Evolutionary conservation across 2,797 vertebrate species (phyloP).

Genomic region (Coccyzus lansbergi): DNA sequence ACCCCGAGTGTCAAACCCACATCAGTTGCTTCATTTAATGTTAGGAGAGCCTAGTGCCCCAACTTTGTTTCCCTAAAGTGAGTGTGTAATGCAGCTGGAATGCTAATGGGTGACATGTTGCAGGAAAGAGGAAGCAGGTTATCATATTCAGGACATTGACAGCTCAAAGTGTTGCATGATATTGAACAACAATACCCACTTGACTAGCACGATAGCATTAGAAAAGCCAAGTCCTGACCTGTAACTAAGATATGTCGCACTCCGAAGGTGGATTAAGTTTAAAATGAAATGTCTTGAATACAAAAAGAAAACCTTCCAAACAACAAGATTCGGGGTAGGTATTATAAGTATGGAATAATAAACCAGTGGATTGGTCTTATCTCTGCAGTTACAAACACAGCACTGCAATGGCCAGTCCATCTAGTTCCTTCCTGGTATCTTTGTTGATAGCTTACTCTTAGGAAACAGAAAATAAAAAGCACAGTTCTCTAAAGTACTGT

Average conservation of each 20-base stretch:
- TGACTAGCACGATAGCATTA: conserved; percentile 65
- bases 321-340: background rate
- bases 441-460: background rate
- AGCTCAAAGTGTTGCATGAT: conserved; percentile 74
- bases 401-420: background rate
- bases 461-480: background rate
- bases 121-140: conserved; percentile 78
- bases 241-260: conserved; percentile 4
- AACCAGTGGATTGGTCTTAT: background rate
- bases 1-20: background rate
- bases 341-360: background rate
- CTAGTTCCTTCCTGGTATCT: background rate
- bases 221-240: conserved; percentile 67
- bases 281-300: background rate
- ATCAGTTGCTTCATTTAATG: background rate
- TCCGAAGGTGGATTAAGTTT: conserved; percentile 16
- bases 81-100: conserved; percentile 75
- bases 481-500: accelerated
- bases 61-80: conserved; percentile 43
- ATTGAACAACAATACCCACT: conserved; percentile 73
- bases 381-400: background rate
- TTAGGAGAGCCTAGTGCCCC: conserved; percentile 4
- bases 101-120: conserved; percentile 78
- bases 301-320: background rate
- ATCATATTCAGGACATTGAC: conserved; percentile 75